A percentile compares a stretch with the other conserved stretches of the same genome.
These are phyloP conservation scores for Paradisaea rubra DNA, from an alignment of 2,113 vertebrate species.

Conservation along the genomic window DNA sequence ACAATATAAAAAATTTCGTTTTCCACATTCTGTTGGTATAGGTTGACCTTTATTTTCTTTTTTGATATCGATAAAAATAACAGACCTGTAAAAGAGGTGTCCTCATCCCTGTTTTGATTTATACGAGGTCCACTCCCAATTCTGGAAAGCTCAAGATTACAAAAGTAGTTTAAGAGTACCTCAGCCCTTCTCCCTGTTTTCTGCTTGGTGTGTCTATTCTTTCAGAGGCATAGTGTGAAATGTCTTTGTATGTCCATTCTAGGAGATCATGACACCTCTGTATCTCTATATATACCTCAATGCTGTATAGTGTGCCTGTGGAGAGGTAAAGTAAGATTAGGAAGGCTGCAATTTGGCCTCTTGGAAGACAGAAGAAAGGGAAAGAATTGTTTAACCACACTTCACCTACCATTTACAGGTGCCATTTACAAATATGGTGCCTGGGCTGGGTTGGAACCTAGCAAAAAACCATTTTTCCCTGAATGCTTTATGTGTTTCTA, in stretches of 20 bases:
- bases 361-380: background rate
- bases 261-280: background rate
- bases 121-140: background rate
- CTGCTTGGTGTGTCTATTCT: background rate
- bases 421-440: background rate
- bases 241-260: background rate
- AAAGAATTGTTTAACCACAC: background rate
- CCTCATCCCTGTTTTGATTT: background rate
- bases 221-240: background rate
- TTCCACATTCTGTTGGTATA: background rate
- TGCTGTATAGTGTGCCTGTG: background rate
- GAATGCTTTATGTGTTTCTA: slow-evolving; percentile 8
- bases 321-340: background rate
- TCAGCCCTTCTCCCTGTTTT: background rate
- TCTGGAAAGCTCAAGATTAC: background rate
- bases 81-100: background rate
- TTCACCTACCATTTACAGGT: background rate
- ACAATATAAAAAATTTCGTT: background rate
- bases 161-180: background rate
- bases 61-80: background rate
- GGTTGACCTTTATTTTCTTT: background rate
- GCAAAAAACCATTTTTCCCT: background rate
- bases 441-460: background rate
- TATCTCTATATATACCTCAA: background rate
- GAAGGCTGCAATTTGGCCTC: background rate